phyloP scores from a whole-genome alignment of 2,113 vertebrate species.

The Dicerorhinus sumatrensis region DNA sequence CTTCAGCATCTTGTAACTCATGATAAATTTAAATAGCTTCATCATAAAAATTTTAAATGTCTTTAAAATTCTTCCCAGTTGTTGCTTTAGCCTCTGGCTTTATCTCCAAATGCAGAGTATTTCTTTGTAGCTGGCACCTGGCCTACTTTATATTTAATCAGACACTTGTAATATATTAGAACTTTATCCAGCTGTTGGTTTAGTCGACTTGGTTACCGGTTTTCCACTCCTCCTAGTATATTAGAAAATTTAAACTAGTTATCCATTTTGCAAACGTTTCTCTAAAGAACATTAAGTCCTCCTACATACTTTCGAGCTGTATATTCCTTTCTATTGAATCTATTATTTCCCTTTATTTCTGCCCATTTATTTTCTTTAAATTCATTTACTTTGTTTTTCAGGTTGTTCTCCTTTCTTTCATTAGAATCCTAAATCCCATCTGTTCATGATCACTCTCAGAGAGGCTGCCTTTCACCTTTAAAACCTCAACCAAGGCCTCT shows the following conservation, averaged over 20 bases:
- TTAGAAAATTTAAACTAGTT: not conserved
- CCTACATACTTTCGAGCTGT: not conserved
- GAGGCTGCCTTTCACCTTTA: slow-evolving; percentile 71
- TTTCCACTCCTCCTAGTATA: not conserved
- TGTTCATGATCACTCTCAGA: slow-evolving; percentile 67
- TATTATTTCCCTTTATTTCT: slow-evolving; percentile 31
- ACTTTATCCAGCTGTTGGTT: not conserved
- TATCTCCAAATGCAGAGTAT: not conserved
- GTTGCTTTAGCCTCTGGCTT: slow-evolving; percentile 18
- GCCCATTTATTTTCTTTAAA: slow-evolving; percentile 65
- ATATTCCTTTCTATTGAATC: not conserved
- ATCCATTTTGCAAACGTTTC: not conserved
- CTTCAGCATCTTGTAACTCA: slow-evolving; percentile 19
- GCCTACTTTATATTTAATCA: not conserved
- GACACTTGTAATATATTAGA: not conserved
- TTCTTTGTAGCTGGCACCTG: slow-evolving; percentile 20
- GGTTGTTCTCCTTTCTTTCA: slow-evolving; percentile 72
- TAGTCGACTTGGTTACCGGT: not conserved
- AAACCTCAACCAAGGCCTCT: slow-evolving; percentile 60
- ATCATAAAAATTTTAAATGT: slow-evolving; percentile 42
- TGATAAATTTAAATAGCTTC: slow-evolving; percentile 36
- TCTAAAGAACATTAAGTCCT: not conserved
- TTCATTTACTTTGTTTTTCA: slow-evolving; percentile 75
- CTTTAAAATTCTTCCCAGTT: slow-evolving; percentile 45
- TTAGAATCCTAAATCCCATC: slow-evolving; percentile 67